Base-by-base conservation (phyloP, 2,113 vertebrate species). In the Brienomyrus longianalis region DNA sequence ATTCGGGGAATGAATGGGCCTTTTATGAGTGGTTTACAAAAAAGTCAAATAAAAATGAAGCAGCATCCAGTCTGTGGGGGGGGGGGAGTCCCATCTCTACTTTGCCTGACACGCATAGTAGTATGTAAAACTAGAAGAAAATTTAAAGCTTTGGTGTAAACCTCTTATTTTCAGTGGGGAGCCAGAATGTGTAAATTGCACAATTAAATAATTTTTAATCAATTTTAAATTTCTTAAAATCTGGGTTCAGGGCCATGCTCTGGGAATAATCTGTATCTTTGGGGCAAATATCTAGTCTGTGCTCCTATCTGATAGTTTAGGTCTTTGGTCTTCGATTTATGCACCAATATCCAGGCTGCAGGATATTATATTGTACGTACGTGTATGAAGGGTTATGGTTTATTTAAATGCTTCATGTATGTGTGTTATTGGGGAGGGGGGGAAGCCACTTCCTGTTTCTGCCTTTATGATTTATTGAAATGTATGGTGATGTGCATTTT, bases 1-100 rank as follows among this genome's bases (percentile, higher is more conserved):
- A 74, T 10, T 90, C 19, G 52, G 66, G 74, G 84, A 52, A 77
- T 90, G 62, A 90, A 90, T 87, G 84, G 70, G 59, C 62, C 85
- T 90, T 90, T 86, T 70, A 45, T 15, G 35, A 43, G 13, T 43
- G 21, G 5, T 17, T 80, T 43, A 35, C 15, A 39, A 19, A 19
- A 80, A 50, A 39, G 2, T 39, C 39, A 39, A 39, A 13, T 27
- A 23, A 35, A 27, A 45, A 23, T 21, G 17, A 5, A 89, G 77
- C 74, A 83, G 87, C 19, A 35, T 39, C 35, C 35, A 17, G 11
- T 59, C 80, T 62, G 8, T 31, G 45, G 9, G 85, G 5, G 83
- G 31, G 31, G 31, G 31, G 31, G 31, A 1, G n/a, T 8, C 7
- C 15, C 85, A 47, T 27, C n/a, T 70, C 59, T 87, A 3, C 45